phyloP scores from a whole-genome alignment of 2,113 vertebrate genomes.

The Pogona vitticeps region DNA sequence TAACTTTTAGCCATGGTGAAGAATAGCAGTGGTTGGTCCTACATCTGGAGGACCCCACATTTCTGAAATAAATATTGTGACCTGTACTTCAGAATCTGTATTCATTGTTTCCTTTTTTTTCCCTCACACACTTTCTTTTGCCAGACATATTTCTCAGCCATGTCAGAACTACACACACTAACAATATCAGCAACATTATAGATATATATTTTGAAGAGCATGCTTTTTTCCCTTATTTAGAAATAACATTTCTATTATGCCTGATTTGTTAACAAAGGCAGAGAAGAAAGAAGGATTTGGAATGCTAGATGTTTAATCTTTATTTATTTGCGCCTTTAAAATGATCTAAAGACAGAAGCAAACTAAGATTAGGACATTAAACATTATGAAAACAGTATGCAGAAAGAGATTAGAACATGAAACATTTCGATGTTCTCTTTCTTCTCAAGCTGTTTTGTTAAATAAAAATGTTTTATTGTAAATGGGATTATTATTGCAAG shows the following conservation, averaged over 20 bases:
- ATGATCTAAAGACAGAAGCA: conserved; percentile 64
- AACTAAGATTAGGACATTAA: conserved; percentile 70
- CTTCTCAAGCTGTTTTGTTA: not conserved
- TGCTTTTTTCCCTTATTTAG: conserved; percentile 77
- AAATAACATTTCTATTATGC: conserved; percentile 67
- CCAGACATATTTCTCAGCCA: not conserved
- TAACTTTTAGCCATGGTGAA: too few species aligned
- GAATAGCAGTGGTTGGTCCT: too few species aligned
- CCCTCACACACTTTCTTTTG: conserved; percentile 40
- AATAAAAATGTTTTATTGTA: fast-evolving
- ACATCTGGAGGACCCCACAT: too few species aligned
- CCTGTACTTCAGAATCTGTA: too few species aligned
- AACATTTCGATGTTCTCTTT: conserved; percentile 29
- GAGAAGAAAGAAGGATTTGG: conserved; percentile 53
- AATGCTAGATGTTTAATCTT: conserved; percentile 72
- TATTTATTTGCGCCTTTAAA: conserved; percentile 73
- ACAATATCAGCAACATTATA: conserved; percentile 20
- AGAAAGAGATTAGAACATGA: conserved; percentile 47
- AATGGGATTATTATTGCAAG: not conserved
- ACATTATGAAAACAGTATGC: conserved; percentile 56
- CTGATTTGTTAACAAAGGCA: conserved; percentile 63
- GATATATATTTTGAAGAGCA: conserved; percentile 22
- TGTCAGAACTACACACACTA: conserved; percentile 3
- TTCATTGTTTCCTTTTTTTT: not conserved
- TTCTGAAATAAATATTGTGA: not conserved